A percentile compares a stretch with the other conserved stretches of the same genome.
Conservation (phyloP, 2,888 invertebrate genomes). For the Himalopsyche japonica region DNA sequence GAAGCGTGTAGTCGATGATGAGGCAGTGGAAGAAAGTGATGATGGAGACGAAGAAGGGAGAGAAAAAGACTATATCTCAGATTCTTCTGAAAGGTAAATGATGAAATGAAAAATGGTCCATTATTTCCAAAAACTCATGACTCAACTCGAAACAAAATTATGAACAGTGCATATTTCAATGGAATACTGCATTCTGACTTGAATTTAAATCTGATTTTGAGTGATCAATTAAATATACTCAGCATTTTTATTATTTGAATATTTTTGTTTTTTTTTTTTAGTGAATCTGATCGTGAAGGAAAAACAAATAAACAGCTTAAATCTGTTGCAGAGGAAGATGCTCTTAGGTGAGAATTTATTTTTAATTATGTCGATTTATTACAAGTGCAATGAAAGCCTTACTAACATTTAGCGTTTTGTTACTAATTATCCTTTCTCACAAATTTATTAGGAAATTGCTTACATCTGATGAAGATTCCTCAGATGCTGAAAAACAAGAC, state of each 20-base stretch:
- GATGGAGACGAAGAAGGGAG: constrained; percentile 96
- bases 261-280: constrained; percentile 45
- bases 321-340: constrained; percentile 90
- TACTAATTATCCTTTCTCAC: neutral
- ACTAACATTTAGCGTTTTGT: neutral
- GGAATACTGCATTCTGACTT: too few relatives aligned
- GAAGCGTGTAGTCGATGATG: constrained; percentile 81
- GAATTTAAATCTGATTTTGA: too few relatives aligned
- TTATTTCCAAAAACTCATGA: too few relatives aligned
- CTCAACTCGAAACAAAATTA: too few relatives aligned
- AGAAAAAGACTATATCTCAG: constrained; percentile 93
- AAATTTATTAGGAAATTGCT: constrained; percentile 68
- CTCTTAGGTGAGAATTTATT: constrained; percentile 59
- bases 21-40: constrained; percentile 94
- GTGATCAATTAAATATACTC: too few relatives aligned
- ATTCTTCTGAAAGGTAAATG: constrained; percentile 72
- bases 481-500: constrained; percentile 80
- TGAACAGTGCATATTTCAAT: too few relatives aligned
- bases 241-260: too few relatives aligned
- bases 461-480: constrained; percentile 85
- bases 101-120: neutral
- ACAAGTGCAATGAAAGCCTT: neutral
- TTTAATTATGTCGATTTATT: neutral
- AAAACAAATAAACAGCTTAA: constrained; percentile 82
- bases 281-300: constrained; percentile 72